Evolutionary conservation across 2,113 vertebrate species (phyloP).

Genomic region (Archilochus colubris): DNA sequence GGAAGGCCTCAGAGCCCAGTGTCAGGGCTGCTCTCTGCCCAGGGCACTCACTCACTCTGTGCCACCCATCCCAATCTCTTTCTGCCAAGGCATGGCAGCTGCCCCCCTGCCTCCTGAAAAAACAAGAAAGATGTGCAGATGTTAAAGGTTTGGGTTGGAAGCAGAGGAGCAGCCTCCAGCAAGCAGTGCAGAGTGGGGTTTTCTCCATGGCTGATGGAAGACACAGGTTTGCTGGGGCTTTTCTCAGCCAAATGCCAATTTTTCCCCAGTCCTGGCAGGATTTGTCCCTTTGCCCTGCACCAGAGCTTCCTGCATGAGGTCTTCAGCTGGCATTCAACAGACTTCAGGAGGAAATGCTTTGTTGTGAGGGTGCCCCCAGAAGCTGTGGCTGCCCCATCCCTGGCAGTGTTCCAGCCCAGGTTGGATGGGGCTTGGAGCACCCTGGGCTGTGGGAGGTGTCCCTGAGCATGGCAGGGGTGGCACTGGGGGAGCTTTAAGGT

Average conservation of each 20-base stretch:
- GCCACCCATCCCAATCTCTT: fast-evolving
- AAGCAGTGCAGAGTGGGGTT: neutral
- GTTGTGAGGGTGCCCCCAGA: no score
- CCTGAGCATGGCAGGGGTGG: no score
- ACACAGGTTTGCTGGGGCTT: neutral
- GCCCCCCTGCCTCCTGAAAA: neutral
- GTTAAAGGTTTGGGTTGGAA: neutral
- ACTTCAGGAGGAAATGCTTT: no score
- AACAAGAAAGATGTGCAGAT: fast-evolving
- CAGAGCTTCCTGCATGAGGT: neutral
- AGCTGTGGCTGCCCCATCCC: no score
- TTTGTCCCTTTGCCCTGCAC: fast-evolving
- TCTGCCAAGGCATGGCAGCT: neutral
- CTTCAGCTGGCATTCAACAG: neutral
- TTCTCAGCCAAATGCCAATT: neutral
- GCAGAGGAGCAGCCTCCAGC: neutral
- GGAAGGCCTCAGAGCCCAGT: neutral
- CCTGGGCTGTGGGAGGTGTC: no score
- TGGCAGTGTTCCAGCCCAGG: no score
- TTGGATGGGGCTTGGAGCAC: no score
- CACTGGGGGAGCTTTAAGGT: no score
- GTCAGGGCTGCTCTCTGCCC: neutral
- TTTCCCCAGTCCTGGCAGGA: neutral
- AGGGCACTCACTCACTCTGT: fast-evolving
- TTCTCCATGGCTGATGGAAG: neutral